Percentiles rank a stretch among this genome's conserved stretches.
These are phyloP conservation scores for Pharmacophagus antenor DNA, from an alignment of 2,888 invertebrate genomes.

Conservation along the genomic window DNA sequence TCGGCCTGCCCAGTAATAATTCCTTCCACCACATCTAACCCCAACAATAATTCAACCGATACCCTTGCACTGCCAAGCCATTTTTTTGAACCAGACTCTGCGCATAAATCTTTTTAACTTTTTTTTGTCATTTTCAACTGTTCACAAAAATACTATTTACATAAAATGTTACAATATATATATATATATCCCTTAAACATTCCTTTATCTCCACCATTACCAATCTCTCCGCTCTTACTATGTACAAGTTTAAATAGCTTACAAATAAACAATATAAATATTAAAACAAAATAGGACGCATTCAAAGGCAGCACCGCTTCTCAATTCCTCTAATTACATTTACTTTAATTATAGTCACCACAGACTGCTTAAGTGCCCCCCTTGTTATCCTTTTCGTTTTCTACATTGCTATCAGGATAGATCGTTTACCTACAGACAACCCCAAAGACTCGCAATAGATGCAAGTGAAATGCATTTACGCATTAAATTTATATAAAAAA, in stretches of 20 bases:
- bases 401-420: conserved; percentile 3
- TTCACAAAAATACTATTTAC: conserved; percentile 73
- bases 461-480: conserved; percentile 21
- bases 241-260: conserved; percentile 76
- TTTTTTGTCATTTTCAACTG: conserved; percentile 73
- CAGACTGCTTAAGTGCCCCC: conserved; percentile 11
- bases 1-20: not conserved
- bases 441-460: conserved; percentile 21
- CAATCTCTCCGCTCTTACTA: conserved; percentile 62
- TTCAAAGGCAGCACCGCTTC: conserved; percentile 44
- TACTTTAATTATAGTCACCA: conserved; percentile 24
- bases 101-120: conserved; percentile 41
- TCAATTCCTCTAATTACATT: conserved; percentile 32
- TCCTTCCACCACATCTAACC: not conserved
- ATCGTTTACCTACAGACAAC: conserved; percentile 18
- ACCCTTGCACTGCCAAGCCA: conserved; percentile 37
- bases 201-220: conserved; percentile 54
- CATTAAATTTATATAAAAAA: conserved; percentile 29
- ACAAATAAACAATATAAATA: conserved; percentile 74
- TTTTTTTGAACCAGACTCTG: conserved; percentile 35
- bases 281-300: conserved; percentile 66
- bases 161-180: conserved; percentile 56
- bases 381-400: conserved; percentile 3
- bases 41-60: conserved; percentile 8
- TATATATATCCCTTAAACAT: conserved; percentile 49